A percentile compares a stretch with the other conserved stretches of the same genome.
These are phyloP conservation scores for Echinometra lucunter DNA, from an alignment of 53 echinoderm and acorn worm species.

Conservation along the genomic window DNA sequence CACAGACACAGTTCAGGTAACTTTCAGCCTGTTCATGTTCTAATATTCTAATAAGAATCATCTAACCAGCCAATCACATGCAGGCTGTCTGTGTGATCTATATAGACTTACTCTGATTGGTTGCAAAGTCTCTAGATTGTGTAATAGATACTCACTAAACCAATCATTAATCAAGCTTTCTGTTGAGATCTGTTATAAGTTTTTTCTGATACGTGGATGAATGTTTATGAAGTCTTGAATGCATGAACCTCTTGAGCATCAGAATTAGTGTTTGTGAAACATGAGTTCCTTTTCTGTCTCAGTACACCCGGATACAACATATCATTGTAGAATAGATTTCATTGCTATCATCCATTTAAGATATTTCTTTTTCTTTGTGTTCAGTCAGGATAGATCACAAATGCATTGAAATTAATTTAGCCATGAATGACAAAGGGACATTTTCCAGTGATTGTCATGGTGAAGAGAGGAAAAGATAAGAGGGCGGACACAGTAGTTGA, in stretches of 20 bases:
- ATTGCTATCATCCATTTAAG: neutral
- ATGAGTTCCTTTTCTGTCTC: too few species aligned
- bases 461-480: neutral
- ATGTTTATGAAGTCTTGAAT: too few species aligned
- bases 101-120: neutral
- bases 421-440: conserved; percentile 3
- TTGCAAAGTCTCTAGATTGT: too few species aligned
- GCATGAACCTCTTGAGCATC: too few species aligned
- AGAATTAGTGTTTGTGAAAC: too few species aligned
- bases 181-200: neutral
- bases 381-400: neutral
- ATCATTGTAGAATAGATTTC: too few species aligned
- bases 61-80: neutral
- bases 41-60: neutral
- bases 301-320: too few species aligned
- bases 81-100: neutral
- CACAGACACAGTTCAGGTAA: neutral
- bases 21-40: neutral
- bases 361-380: neutral
- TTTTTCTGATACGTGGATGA: neutral
- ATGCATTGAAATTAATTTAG: neutral
- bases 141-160: too few species aligned
- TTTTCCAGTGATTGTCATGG: neutral
- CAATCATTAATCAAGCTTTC: neutral
- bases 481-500: conserved; percentile 1